A percentile compares a stretch with the other conserved stretches of the same genome.
Evolutionary conservation across 2,113 vertebrate species (phyloP).

Genomic region (Nerophis ophidion): DNA sequence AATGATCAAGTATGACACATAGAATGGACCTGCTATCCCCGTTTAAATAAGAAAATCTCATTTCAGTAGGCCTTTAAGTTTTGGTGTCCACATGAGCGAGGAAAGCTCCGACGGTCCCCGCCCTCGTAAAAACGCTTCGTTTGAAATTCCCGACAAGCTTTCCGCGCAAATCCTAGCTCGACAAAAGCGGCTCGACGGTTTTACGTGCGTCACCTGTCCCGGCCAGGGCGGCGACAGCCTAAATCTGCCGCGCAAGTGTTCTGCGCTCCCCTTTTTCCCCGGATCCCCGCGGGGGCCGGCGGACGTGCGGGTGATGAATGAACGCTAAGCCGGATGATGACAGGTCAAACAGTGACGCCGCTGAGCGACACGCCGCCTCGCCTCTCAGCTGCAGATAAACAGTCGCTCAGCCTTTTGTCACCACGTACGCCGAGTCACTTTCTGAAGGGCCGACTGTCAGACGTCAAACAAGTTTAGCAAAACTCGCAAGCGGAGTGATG

Average conservation of each 20-base stretch:
- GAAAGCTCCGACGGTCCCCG: slow-evolving; percentile 27
- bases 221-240: slow-evolving; percentile 47
- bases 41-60: no score
- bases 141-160: slow-evolving; percentile 25
- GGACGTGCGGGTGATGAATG: slow-evolving; percentile 60
- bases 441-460: slow-evolving; percentile 31
- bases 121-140: slow-evolving; percentile 16
- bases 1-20: no score
- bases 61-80: no score
- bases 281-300: slow-evolving; percentile 46
- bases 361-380: slow-evolving; percentile 53
- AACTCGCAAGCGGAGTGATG: slow-evolving; percentile 24
- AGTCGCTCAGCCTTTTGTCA: slow-evolving; percentile 31
- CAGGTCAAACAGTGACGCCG: slow-evolving; percentile 61
- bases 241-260: slow-evolving; percentile 31
- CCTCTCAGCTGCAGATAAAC: slow-evolving; percentile 42
- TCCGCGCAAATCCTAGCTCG: slow-evolving; percentile 11
- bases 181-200: slow-evolving; percentile 27
- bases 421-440: slow-evolving; percentile 12
- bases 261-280: slow-evolving; percentile 28
- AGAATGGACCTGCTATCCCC: no score
- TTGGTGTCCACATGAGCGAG: slow-evolving; percentile 38
- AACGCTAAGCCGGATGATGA: slow-evolving; percentile 65
- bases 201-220: slow-evolving; percentile 49
- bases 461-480: slow-evolving; percentile 35